Percentiles rank a stretch among this genome's conserved stretches.
Conservation (phyloP, 2,888 invertebrate genomes). For the Cerastoderma edule region DNA sequence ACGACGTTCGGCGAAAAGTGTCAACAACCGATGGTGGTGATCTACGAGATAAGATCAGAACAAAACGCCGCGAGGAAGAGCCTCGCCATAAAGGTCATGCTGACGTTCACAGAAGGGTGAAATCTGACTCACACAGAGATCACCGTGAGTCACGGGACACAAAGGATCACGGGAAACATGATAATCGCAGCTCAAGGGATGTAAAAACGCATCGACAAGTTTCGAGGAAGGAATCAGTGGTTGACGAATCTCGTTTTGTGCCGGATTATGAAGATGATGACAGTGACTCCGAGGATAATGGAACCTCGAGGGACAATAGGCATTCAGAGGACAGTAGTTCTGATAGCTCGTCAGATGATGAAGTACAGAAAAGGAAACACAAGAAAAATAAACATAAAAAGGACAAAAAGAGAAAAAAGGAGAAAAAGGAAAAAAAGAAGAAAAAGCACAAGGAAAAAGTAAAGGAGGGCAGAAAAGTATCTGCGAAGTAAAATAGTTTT, state of each 20-base stretch:
- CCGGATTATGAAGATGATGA: slow-evolving; percentile 79
- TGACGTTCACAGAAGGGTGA: slow-evolving; percentile 23
- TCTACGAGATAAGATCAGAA: slow-evolving; percentile 58
- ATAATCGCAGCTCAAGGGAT: slow-evolving; percentile 22
- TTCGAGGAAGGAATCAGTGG: slow-evolving; percentile 74
- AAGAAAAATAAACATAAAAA: slow-evolving; percentile 71
- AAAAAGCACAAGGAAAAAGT: slow-evolving; percentile 60
- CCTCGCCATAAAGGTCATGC: slow-evolving; percentile 14
- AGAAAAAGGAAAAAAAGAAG: slow-evolving; percentile 66
- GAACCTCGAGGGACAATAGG: slow-evolving; percentile 28
- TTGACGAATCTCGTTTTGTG: slow-evolving; percentile 79
- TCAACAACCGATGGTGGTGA: slow-evolving; percentile 48
- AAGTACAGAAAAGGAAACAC: slow-evolving; percentile 56
- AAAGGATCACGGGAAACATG: slow-evolving; percentile 23
- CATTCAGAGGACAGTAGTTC: slow-evolving; percentile 45
- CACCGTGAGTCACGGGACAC: slow-evolving; percentile 35
- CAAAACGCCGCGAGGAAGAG: slow-evolving; percentile 75
- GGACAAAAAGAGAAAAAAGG: slow-evolving; percentile 68
- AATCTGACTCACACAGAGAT: slow-evolving; percentile 39
- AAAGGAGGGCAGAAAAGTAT: slow-evolving; percentile 39
- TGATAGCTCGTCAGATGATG: slow-evolving; percentile 52
- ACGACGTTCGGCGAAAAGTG: slow-evolving; percentile 47
- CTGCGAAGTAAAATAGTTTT: slow-evolving; percentile 8
- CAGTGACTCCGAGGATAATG: slow-evolving; percentile 58
- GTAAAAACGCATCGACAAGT: slow-evolving; percentile 15